Base-by-base conservation (phyloP, 2,797 vertebrate species). In the Sebastes vulpes region DNA sequence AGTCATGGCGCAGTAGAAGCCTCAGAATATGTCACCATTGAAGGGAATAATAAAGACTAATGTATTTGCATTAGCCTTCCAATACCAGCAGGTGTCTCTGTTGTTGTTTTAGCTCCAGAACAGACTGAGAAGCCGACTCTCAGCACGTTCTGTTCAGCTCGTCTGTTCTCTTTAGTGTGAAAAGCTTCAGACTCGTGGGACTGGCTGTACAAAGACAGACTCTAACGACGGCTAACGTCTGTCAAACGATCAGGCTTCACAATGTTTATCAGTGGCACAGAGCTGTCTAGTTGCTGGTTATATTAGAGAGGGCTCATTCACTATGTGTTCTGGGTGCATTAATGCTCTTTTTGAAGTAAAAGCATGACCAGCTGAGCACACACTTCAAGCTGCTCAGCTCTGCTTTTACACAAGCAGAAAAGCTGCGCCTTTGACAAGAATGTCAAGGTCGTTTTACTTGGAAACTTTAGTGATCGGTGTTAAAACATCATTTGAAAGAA, bases 81-180 rank as follows among this genome's bases (percentile, higher is more conserved):
- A 26, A 6, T 21, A 56, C 79, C 79, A 81, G 61, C 72, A 72
- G 72, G 32, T 46, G 67, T 70, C 78, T 31, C 66, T 38, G 35
- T 38, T 38, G 35, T 38, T 53, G 65, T 6, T 52, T 32, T 23
- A 18, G n/a, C 52, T 65, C 38, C 9, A 12, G 10, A 20, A 12
- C 8, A 48, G 14, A 69, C 4, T 3, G 32, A 54, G 23, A 20
- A 2, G 6, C 25, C 32, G 54, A 59, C 12, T 31, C 23, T 31
- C 16, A 14, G 56, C 8, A 9, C 14, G 2, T 23, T 28, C 38
- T 11, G 52, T 11, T 18, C 28, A 46, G 31, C 23, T 70, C 18
- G 3, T 63, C 5, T 23, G 0, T 48, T 23, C 21, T 46, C 0
- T 38, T 18, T 7, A 12, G 18, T 16, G 64, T 1, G 60, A 57